Conservation (phyloP, 2,888 invertebrate genomes). For the Epicampocera succincta region DNA sequence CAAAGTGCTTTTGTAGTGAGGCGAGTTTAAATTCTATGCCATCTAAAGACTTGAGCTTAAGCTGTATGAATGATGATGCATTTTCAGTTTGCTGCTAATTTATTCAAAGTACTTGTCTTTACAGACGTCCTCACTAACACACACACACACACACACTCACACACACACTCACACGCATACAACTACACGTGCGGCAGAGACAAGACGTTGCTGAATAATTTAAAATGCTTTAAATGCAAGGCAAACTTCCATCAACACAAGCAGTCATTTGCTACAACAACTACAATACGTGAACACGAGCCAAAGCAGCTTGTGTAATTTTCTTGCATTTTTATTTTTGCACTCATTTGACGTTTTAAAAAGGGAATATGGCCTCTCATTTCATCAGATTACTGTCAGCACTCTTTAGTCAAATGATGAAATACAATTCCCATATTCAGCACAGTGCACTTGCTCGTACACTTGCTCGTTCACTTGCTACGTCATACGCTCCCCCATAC, state of each 20-base stretch:
- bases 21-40: slow-evolving; percentile 41
- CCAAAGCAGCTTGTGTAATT: slow-evolving; percentile 51
- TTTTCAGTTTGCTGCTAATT: slow-evolving; percentile 68
- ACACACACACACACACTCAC: slow-evolving; percentile 5
- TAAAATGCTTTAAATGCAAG: slow-evolving; percentile 64
- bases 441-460: background rate
- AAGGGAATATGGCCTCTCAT: slow-evolving; percentile 69
- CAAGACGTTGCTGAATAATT: slow-evolving; percentile 69
- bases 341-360: slow-evolving; percentile 64
- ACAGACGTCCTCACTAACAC: slow-evolving; percentile 22
- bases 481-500: slow-evolving; percentile 2
- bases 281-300: slow-evolving; percentile 7
- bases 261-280: slow-evolving; percentile 47
- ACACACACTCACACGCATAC: too few relatives aligned
- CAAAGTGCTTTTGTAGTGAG: background rate
- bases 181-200: slow-evolving; percentile 19
- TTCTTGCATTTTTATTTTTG: slow-evolving; percentile 16
- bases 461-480: background rate
- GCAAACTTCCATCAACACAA: slow-evolving; percentile 43
- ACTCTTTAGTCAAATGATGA: slow-evolving; percentile 66
- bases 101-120: slow-evolving; percentile 68
- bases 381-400: slow-evolving; percentile 75
- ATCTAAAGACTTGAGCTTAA: slow-evolving; percentile 26
- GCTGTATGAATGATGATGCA: slow-evolving; percentile 58
- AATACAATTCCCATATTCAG: slow-evolving; percentile 55